Base-by-base conservation (phyloP, 2,888 invertebrate genomes). In the Drosophila ezoana region DNA sequence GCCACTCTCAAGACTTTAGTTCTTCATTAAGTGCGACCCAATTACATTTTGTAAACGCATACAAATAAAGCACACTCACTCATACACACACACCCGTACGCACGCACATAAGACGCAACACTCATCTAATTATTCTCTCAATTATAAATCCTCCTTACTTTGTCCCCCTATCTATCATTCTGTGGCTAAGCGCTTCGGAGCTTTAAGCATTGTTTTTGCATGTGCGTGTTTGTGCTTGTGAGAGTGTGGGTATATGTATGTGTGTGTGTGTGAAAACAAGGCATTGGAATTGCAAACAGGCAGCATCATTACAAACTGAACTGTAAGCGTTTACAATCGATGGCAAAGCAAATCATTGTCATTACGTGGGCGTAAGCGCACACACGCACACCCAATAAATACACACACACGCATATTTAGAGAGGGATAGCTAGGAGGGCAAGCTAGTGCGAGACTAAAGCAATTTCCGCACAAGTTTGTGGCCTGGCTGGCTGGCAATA, bases 91-190 rank as follows among this genome's bases (percentile, higher is more conserved):
- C 28, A 52, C 11, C 37, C 10, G 40, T 3, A 18, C 6, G 44
- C 8, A 54, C 14, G 28, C 10, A 41, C 18, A 41, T 11, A 33
- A 70, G 63, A 38, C 59, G 28, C 62, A 65, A 78, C 62, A 72
- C 81, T 81, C 78, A 81, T 81, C 81, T 81, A 81, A 84, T 81
- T 84, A 84, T 81, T 69, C 71, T 79, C 84, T 81, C 81, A 81
- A 81, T 81, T 81, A 81, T 81, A 83, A 83, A 65, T 71, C 68
- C 63, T 71, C 62, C 61, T 52, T 44, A 16, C 58, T 59, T 33
- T 37, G 16, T 41, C 75, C 52, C 56, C 52, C 58, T 53, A 65
- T 70, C 54, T 44, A 53, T 70, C 70, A 74, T 47, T 51, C 43
- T 52, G 65, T 60, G 56, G 62, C 75, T 62, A 62, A 75, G 71